Evolutionary conservation across 2,888 invertebrate species (phyloP).

Genomic region (Calephelis perditalis): DNA sequence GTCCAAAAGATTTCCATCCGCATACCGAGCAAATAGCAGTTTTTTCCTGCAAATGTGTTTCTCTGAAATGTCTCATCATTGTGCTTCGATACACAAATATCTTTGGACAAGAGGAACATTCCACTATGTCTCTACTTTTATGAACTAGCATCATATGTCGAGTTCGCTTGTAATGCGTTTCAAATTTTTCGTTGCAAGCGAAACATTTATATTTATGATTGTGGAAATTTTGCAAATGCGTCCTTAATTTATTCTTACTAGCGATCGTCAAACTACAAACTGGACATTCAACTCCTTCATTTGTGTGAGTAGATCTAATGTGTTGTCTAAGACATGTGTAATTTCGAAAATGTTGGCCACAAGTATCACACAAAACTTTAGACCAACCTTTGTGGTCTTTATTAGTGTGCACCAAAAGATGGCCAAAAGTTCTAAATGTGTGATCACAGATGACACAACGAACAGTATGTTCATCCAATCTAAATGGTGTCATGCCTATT

Average conservation of each 20-base stretch:
- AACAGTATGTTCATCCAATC: conserved; percentile 36
- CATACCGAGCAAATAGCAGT: conserved; percentile 36
- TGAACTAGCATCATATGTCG: conserved; percentile 27
- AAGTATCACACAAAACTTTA: conserved; percentile 39
- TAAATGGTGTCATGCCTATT: conserved; percentile 36
- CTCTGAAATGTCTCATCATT: conserved; percentile 34
- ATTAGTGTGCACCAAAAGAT: conserved; percentile 39
- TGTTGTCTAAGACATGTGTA: conserved; percentile 35
- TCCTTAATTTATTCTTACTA: conserved; percentile 35
- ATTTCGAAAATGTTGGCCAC: conserved; percentile 37
- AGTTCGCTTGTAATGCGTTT: conserved; percentile 23
- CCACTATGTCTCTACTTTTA: conserved; percentile 21
- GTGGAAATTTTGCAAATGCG: conserved; percentile 29
- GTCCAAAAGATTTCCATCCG: conserved; percentile 33
- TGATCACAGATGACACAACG: conserved; percentile 38
- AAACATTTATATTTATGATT: conserved; percentile 25
- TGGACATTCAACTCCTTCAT: conserved; percentile 34
- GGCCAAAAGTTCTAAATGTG: conserved; percentile 34
- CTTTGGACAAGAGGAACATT: conserved; percentile 23
- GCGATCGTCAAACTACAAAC: conserved; percentile 41
- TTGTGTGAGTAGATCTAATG: conserved; percentile 34
- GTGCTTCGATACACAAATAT: conserved; percentile 25
- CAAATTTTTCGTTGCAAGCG: conserved; percentile 22
- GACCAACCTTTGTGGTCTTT: conserved; percentile 34
- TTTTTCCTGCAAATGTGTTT: conserved; percentile 37